These are phyloP conservation scores for Pterocles gutturalis DNA, from an alignment of 2,113 vertebrate genomes.

Conservation along the genomic window DNA sequence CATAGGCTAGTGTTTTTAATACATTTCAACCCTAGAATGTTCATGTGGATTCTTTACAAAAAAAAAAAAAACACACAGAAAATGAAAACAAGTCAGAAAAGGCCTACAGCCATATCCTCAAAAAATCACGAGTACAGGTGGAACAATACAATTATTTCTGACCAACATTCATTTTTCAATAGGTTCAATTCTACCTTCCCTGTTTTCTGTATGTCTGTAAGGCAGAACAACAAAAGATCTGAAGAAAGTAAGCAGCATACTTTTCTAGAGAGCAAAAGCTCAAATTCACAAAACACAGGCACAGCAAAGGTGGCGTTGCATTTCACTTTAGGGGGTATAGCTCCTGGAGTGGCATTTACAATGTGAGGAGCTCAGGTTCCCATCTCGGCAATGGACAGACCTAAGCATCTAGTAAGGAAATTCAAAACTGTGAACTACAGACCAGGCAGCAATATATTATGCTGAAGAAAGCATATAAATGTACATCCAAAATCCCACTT, in stretches of 20 bases:
- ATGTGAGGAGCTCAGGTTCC: not conserved
- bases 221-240: not conserved
- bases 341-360: not conserved
- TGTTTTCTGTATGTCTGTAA: not conserved
- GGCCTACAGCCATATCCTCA: not conserved
- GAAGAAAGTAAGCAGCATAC: not conserved
- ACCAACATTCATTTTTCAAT: not conserved
- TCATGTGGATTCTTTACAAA: not conserved
- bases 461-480: not conserved
- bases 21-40: not conserved
- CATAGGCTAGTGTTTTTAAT: not conserved
- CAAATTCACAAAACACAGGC: not conserved
- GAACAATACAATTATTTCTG: not conserved
- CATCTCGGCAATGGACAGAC: not conserved
- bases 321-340: accelerated
- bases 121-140: not conserved
- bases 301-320: not conserved
- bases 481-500: not conserved
- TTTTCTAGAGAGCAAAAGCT: not conserved
- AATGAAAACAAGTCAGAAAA: not conserved
- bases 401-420: not conserved
- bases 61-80: not conserved
- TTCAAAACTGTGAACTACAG: not conserved
- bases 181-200: not conserved
- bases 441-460: not conserved